A percentile compares a stretch with the other conserved stretches of the same genome.
phyloP scores from a whole-genome alignment of 2,113 vertebrate species.

The Bos javanicus region DNA sequence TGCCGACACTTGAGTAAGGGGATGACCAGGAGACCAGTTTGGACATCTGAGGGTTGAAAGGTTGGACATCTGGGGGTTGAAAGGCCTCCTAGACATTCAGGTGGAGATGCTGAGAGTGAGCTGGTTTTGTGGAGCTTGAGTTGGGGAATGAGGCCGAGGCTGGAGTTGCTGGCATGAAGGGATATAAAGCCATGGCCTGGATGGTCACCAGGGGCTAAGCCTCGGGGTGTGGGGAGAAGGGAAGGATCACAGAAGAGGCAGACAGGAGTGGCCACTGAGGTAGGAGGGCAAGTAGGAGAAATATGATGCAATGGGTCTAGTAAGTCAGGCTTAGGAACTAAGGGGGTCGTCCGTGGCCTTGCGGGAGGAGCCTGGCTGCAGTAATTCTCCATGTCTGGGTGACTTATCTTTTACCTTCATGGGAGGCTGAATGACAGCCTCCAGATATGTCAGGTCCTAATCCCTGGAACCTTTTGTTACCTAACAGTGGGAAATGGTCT shows the following conservation, averaged over 20 bases:
- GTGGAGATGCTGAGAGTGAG: not conserved
- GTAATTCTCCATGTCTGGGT: not conserved
- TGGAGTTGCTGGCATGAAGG: not conserved
- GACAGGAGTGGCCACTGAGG: not conserved
- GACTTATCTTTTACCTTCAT: not conserved
- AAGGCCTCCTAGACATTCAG: not conserved
- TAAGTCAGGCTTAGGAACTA: not conserved
- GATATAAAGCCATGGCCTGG: not conserved
- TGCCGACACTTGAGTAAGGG: not conserved
- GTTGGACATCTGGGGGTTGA: not conserved
- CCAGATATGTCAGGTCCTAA: not conserved
- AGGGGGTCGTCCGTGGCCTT: not conserved
- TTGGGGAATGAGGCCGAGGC: not conserved
- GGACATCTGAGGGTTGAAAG: not conserved
- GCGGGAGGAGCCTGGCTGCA: not conserved
- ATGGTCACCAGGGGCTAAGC: not conserved
- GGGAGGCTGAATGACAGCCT: not conserved
- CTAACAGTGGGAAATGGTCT: not conserved
- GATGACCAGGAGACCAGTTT: not conserved
- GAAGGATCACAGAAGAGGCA: not conserved
- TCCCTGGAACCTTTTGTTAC: not conserved
- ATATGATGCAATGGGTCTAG: not conserved
- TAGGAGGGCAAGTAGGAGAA: not conserved
- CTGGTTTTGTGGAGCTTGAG: too few species aligned
- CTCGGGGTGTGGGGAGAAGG: not conserved